Base-by-base conservation (phyloP, 2,888 invertebrate species). In the Hyppa rectilinea region DNA sequence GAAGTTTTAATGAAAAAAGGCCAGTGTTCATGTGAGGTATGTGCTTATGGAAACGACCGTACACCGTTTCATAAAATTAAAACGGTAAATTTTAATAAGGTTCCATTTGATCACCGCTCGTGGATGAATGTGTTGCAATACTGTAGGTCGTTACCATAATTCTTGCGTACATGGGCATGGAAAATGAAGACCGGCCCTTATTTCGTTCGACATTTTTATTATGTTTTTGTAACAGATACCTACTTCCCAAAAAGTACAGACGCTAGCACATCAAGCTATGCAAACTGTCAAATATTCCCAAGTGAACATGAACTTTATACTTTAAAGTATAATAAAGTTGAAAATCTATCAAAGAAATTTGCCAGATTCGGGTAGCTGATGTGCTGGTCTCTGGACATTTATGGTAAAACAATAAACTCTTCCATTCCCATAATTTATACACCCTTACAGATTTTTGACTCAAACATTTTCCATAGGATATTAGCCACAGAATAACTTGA, bases 41-140 rank as follows among this genome's bases (percentile, higher is more conserved):
- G 63, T 72, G n/a, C 34, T 50, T 40, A 69, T n/a, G 36, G 45
- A n/a, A 64, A 70, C 59, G 61, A 56, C 52, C 34, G 47, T 49
- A 59, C 29, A 53, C 31, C 40, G 66, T 71, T 64, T 53, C 68
- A 73, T 71, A 69, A 82, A 82, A 85, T 85, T 75, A 82, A 84
- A 80, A 71, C 69, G 45, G 61, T 71, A 79, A 71, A 79, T 85
- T 82, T 82, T 79, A 75, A 79, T 82, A 75, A 69, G 70, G 43
- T 50, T 63, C 61, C 52, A 47, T 67, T 71, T 73, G 75, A 82
- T 82, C 53, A 70, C 66, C 59, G n/a, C 52, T 34, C 58, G 45
- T 62, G 58, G 49, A 69, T 62, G 61, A 79, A 82, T 79, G 75
- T 55, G 45, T 40, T 71, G 62, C 68, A 79, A 79, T 69, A 72